phyloP scores from a whole-genome alignment of 1,140 invertebrate species.

The Ooceraea biroi region DNA sequence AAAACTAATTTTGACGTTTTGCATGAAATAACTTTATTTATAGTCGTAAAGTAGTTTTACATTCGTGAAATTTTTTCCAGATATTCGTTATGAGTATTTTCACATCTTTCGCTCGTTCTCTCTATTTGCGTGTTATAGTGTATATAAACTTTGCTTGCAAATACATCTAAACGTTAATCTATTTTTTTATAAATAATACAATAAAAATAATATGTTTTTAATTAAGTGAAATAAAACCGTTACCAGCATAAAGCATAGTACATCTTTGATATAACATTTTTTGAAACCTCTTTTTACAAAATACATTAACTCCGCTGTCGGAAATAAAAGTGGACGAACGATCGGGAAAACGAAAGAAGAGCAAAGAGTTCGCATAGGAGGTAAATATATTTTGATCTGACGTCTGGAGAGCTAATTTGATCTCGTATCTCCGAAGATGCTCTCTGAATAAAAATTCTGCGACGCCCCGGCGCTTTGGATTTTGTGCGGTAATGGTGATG shows the following conservation, averaged over 20 bases:
- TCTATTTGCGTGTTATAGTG: no score
- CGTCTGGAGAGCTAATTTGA: conserved; percentile 75
- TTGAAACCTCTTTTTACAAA: no score
- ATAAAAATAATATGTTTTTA: not conserved
- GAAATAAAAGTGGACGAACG: conserved; percentile 54
- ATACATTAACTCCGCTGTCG: not conserved
- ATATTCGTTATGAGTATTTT: conserved; percentile 19
- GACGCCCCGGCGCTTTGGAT: conserved; percentile 42
- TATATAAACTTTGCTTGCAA: no score
- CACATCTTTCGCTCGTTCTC: no score
- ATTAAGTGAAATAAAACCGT: not conserved
- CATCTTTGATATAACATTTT: not conserved
- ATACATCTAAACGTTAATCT: conserved; percentile 15
- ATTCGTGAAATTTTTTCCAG: not conserved
- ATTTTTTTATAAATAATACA: not conserved
- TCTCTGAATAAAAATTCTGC: conserved; percentile 75
- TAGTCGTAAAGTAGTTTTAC: conserved; percentile 16
- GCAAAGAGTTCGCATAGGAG: not conserved
- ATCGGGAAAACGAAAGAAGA: not conserved
- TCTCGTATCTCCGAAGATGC: conserved; percentile 68
- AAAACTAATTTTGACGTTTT: not conserved
- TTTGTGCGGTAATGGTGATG: conserved; percentile 11
- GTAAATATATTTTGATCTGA: conserved; percentile 72
- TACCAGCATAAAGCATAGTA: not conserved
- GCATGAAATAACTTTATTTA: not conserved